These are phyloP conservation scores for Tipula vernalis DNA, from an alignment of 2,888 invertebrate genomes.

Conservation along the genomic window DNA sequence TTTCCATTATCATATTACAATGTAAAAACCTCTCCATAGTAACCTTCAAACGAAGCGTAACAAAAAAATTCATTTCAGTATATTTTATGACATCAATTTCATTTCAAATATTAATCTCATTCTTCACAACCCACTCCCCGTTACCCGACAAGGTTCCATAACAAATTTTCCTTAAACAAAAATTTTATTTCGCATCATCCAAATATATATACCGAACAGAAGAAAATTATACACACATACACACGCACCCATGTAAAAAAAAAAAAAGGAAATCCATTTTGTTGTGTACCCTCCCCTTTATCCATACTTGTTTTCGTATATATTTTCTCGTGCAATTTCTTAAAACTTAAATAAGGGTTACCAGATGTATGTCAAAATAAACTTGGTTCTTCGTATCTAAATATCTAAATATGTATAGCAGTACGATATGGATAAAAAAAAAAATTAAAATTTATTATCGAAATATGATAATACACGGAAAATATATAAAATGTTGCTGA, in stretches of 20 bases:
- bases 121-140: not conserved
- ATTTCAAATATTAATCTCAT: not conserved
- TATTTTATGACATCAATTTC: constrained; percentile 4
- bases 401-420: not conserved
- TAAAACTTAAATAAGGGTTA: not conserved
- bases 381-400: not conserved
- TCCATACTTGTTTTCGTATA: not conserved
- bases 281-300: not conserved
- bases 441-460: not conserved
- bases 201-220: not conserved
- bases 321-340: not conserved
- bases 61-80: not conserved
- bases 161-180: not conserved
- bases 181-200: not conserved
- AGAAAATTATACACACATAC: not conserved
- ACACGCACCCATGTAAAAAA: not conserved
- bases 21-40: not conserved
- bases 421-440: not conserved
- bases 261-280: not conserved
- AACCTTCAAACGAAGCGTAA: not conserved
- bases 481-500: not conserved
- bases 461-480: constrained; percentile 7
- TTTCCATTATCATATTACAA: not conserved
- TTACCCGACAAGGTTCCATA: not conserved
- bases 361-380: not conserved